phyloP scores from a whole-genome alignment of 2,113 vertebrate genomes.

The Boulengeromyrus knoepffleri region DNA sequence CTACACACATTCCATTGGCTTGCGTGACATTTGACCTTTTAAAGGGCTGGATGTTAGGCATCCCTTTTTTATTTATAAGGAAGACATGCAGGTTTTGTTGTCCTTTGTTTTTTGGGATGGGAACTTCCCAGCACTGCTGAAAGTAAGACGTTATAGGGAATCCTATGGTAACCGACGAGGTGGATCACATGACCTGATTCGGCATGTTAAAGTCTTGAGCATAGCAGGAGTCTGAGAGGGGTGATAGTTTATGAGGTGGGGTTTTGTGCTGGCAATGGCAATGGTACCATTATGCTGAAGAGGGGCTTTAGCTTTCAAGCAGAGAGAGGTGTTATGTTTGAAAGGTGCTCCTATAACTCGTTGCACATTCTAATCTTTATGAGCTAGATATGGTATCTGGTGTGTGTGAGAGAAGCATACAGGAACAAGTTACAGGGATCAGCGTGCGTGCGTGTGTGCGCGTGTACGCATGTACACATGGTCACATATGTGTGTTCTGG shows the following conservation, averaged over 20 bases:
- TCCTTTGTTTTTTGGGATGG: background rate
- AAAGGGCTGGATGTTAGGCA: slow-evolving; percentile 6
- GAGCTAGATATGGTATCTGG: background rate
- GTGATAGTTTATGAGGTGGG: background rate
- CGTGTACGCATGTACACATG: background rate
- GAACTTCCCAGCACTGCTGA: background rate
- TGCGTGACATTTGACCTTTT: background rate
- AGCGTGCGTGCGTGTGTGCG: background rate
- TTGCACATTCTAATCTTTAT: background rate
- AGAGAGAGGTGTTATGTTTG: background rate
- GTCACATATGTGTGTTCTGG: background rate
- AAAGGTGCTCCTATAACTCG: background rate
- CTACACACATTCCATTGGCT: slow-evolving; percentile 11
- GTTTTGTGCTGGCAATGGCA: background rate
- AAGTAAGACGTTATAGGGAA: background rate
- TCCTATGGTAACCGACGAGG: background rate
- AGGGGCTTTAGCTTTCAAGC: background rate
- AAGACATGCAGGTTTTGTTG: background rate
- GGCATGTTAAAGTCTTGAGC: background rate
- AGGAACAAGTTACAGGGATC: background rate
- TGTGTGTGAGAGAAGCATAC: background rate
- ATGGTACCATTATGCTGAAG: background rate
- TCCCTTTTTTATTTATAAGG: slow-evolving; percentile 7
- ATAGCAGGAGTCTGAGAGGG: background rate
- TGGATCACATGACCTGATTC: background rate